phyloP scores from a whole-genome alignment of 2,888 invertebrate species.

The Quadriops clusia region DNA sequence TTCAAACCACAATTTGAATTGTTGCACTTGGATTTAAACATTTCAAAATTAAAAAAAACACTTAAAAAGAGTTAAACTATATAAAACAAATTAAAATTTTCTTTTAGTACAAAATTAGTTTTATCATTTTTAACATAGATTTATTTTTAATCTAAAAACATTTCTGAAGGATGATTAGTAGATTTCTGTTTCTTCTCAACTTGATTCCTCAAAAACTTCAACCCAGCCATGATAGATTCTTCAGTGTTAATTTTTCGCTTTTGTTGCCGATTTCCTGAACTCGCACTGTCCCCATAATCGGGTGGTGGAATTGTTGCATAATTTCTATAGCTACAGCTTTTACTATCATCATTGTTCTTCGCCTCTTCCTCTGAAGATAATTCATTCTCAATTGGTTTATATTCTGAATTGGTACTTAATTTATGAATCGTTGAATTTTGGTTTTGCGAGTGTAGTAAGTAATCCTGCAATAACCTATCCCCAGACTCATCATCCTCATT shows the following conservation, averaged over 20 bases:
- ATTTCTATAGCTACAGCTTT: slow-evolving; percentile 25
- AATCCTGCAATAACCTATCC: slow-evolving; percentile 10
- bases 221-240: slow-evolving; percentile 43
- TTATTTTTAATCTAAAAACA: too few species aligned
- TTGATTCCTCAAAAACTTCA: slow-evolving; percentile 41
- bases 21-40: background rate
- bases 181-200: slow-evolving; percentile 35
- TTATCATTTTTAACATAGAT: too few species aligned
- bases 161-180: slow-evolving; percentile 15
- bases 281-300: too few species aligned
- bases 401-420: slow-evolving; percentile 2
- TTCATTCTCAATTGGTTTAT: slow-evolving; percentile 1
- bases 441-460: too few species aligned
- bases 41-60: background rate
- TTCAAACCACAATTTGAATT: background rate
- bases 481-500: slow-evolving; percentile 7
- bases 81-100: too few species aligned
- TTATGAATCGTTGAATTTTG: too few species aligned
- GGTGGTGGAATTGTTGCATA: slow-evolving; percentile 55
- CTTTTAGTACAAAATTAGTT: too few species aligned
- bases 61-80: too few species aligned
- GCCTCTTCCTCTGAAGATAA: background rate
- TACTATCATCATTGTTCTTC: slow-evolving; percentile 8
- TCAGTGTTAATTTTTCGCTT: slow-evolving; percentile 35
- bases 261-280: too few species aligned